Base-by-base conservation (phyloP, 2,888 invertebrate genomes). In the Drosophila mimica region DNA sequence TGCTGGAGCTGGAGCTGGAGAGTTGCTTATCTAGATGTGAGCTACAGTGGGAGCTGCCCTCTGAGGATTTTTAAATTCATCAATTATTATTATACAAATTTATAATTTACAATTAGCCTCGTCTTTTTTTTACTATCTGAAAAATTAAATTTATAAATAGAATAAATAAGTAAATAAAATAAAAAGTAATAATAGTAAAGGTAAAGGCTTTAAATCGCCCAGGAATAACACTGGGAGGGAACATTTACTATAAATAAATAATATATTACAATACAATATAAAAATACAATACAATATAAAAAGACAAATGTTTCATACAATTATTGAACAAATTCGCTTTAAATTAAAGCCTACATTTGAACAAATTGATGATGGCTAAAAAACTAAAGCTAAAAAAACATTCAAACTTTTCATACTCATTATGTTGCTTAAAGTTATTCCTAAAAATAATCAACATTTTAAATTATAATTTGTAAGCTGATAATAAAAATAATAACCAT, bases 21-120 rank as follows among this genome's bases (percentile, higher is more conserved):
- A 40, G 46, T 53, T 80, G 58, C 61, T 75, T 79, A 66, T 82
- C 68, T 48, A 52, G 43, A 70, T 63, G 38, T 15, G 38, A 67
- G 59, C 20, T 48, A 88, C 86, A 88, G 89, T 73, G 51, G 28
- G 11, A 13, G 46, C 36, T 25, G 33, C 25, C 4, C 13, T 15
- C 30, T 52, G 38, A 25, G 7, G n/a, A 20, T 34, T 34, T 13
- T 30, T 20, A 5, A 28, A 49, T 52, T n/a, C 17, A 36, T 40
- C 9, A 20, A 15, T 46, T 20, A 13, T 20, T 46, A 7, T 13
- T 1, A 46, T 13, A 7, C 0, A 4, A 46, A 7, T 20, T 13
- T 46, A 1, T 4, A 20, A 3, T 13, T 13, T 1, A 20, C 20
- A 20, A 43, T 13, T 20, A 20, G 1, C 6, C 11, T 20, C 3